Conservation (phyloP, 1,140 invertebrate species). For the Andricus grossulariae region DNA sequence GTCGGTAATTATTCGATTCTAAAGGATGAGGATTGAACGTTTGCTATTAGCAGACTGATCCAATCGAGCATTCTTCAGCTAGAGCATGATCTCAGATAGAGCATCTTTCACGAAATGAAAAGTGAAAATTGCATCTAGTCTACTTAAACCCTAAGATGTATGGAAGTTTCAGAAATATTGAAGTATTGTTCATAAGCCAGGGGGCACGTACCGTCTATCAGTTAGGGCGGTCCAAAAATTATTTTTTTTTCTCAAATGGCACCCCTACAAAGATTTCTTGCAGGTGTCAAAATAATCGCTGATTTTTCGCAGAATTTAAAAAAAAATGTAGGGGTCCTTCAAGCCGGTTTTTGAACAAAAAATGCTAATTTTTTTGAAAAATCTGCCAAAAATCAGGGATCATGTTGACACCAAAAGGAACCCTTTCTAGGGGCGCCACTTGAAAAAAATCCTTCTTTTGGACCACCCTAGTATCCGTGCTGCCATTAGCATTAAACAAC, state of each 20-base stretch:
- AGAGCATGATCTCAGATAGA: slow-evolving; percentile 29
- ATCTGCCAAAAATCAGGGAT: too few species aligned
- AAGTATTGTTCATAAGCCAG: slow-evolving; percentile 27
- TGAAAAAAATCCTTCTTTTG: too few species aligned
- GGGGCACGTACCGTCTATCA: slow-evolving; percentile 58
- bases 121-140: slow-evolving; percentile 17
- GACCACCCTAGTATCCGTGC: slow-evolving; percentile 46
- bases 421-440: too few species aligned
- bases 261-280: too few species aligned
- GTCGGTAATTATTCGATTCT: neutral
- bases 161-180: neutral
- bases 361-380: too few species aligned
- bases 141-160: neutral
- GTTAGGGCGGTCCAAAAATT: slow-evolving; percentile 35
- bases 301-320: too few species aligned
- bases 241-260: too few species aligned
- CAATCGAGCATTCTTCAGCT: slow-evolving; percentile 29
- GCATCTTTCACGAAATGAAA: slow-evolving; percentile 22
- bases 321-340: too few species aligned
- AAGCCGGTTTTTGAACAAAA: too few species aligned
- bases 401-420: too few species aligned
- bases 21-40: slow-evolving; percentile 7
- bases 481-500: slow-evolving; percentile 66
- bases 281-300: too few species aligned
- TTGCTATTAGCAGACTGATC: slow-evolving; percentile 2